These are phyloP conservation scores for Columba guinea DNA, from an alignment of 2,797 vertebrate genomes.

Conservation along the genomic window DNA sequence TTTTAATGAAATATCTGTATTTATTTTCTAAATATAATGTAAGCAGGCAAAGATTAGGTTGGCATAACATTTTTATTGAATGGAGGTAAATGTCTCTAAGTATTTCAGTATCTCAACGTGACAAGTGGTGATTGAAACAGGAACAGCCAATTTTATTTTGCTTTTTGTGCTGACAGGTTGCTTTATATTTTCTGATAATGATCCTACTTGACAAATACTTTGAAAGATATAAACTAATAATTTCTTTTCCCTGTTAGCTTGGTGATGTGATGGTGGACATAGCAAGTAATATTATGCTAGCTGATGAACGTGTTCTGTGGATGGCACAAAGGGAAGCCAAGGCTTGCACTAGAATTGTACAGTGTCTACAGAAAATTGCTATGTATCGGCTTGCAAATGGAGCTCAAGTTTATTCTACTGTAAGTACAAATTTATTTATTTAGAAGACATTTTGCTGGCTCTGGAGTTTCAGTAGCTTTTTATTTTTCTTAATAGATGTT, in stretches of 20 bases:
- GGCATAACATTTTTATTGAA: background rate
- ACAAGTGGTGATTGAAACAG: background rate
- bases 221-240: background rate
- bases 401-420: slow-evolving; percentile 91
- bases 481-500: slow-evolving; percentile 3
- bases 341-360: slow-evolving; percentile 92
- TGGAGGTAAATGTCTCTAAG: background rate
- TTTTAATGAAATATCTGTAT: background rate
- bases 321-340: slow-evolving; percentile 92
- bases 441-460: background rate
- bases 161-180: background rate
- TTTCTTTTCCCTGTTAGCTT: slow-evolving; percentile 77
- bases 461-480: background rate
- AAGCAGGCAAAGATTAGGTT: background rate
- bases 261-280: slow-evolving; percentile 97
- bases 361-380: slow-evolving; percentile 90
- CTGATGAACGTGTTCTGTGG: slow-evolving; percentile 93
- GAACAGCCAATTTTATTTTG: background rate
- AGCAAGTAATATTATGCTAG: slow-evolving; percentile 96
- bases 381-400: slow-evolving; percentile 85
- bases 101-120: background rate
- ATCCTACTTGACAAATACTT: background rate
- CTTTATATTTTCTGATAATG: background rate
- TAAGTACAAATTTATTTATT: slow-evolving; percentile 66
- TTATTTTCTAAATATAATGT: background rate